Percentiles rank a stretch among this genome's conserved stretches.
These are phyloP conservation scores for Crepidodera aurea DNA, from an alignment of 2,888 invertebrate genomes.

Conservation along the genomic window DNA sequence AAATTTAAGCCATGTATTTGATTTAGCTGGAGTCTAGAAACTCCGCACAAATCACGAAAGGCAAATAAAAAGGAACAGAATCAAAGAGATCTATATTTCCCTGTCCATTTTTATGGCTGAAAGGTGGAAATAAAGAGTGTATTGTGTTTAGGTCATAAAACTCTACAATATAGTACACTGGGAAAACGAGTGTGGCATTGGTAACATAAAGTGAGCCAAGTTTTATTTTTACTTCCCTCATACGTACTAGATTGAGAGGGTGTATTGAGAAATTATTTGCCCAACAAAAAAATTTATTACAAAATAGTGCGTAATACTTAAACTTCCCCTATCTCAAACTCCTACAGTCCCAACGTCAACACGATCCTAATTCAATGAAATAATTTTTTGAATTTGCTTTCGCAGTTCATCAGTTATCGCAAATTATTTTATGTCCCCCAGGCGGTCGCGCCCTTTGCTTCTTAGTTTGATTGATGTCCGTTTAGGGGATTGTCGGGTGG, in stretches of 20 bases:
- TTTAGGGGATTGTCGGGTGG: conserved; percentile 52
- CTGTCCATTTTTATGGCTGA: neutral
- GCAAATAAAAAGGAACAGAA: neutral
- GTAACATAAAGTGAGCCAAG: no score
- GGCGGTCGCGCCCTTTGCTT: conserved; percentile 40
- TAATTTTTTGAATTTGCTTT: conserved; percentile 26
- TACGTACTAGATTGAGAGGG: no score
- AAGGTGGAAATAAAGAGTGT: no score
- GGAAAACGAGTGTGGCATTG: no score
- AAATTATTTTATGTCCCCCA: conserved; percentile 42
- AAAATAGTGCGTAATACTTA: no score
- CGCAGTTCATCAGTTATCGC: conserved; percentile 32
- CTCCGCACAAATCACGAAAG: neutral
- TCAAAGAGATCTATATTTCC: neutral
- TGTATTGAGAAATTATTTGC: no score
- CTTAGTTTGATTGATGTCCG: conserved; percentile 53
- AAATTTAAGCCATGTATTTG: conserved; percentile 3
- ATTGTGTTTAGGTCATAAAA: no score
- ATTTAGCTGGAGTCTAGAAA: neutral
- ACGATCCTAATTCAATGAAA: conserved; percentile 32
- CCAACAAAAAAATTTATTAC: no score
- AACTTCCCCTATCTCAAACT: neutral
- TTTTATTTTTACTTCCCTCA: no score
- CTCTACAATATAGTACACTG: no score
- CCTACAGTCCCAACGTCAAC: neutral